Evolutionary conservation across 2,888 invertebrate genomes (phyloP), one percentile per base, ranked within the genome.

Genomic region (Tetanocera ferruginea): DNA sequence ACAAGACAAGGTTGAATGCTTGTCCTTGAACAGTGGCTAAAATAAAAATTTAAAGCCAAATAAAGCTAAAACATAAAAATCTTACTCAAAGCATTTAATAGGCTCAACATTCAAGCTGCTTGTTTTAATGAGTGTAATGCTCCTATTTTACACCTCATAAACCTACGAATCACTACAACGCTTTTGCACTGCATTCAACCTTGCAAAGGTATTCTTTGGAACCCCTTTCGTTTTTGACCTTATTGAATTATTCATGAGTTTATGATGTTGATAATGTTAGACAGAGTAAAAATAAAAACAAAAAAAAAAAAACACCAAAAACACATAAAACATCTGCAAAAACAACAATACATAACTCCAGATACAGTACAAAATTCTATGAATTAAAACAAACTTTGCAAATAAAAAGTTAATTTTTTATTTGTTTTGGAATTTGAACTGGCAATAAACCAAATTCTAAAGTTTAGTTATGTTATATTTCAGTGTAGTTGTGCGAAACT

Each of bases 401-500:
- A 75, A 66, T 52, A 43, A 66, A 60, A 31, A 73, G 51, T 79
- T 49, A 31, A 72, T 74, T 23, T 25, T 23, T 60, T 31, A 9
- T 72, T 72, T 55, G 5, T 37, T 37, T 11, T 60, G 8, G 3
- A 23, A 60, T 57, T 72, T 34, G 25, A 23, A 19, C 11, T 34
- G 2, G 23, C 3, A 8, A 28, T n/a, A 5, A 19, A 52, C 49
- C 49, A 49, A 19, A 25, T 19, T 23, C 23, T 71, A n/a, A 23
- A 69, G 23, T 14, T 17, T n/a, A 34, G 14, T 31, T 34, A 31
- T 31, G 34, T 52, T 23, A 28, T 31, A 8, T 31, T 70, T 52
- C 52, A 17, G 19, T 23, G n/a, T 34, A n/a, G 5, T 37, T 34
- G 23, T n/a, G 60, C 19, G 17, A 72, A 86, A 85, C 86, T 85